These are phyloP conservation scores for Ischnus inquisitorius DNA, from an alignment of 2,888 invertebrate genomes.

Conservation along the genomic window DNA sequence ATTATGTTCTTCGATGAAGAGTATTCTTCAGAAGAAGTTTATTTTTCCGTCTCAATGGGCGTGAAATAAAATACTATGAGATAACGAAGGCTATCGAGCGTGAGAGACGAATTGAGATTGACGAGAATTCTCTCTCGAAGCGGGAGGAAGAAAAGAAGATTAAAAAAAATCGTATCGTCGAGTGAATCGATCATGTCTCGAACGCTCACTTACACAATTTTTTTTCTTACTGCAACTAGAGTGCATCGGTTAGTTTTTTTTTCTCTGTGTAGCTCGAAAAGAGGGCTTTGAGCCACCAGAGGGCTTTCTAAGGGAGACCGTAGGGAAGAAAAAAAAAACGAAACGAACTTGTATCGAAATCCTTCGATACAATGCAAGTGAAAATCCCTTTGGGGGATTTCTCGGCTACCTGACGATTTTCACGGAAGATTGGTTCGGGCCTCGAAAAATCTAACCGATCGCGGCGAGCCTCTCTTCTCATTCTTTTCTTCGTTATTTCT, in stretches of 20 bases:
- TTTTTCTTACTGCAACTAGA: neutral
- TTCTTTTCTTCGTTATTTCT: conserved; percentile 21
- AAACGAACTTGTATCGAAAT: conserved; percentile 55
- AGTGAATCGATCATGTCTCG: neutral
- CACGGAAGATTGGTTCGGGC: conserved; percentile 75
- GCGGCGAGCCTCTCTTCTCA: conserved; percentile 1
- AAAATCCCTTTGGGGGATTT: conserved; percentile 60
- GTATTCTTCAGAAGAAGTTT: too few species aligned
- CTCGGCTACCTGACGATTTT: conserved; percentile 82
- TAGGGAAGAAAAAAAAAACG: conserved; percentile 21
- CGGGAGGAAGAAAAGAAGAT: conserved; percentile 33
- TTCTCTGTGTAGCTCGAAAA: neutral
- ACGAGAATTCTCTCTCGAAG: conserved; percentile 47
- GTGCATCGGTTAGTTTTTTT: conserved; percentile 10
- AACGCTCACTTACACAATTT: neutral
- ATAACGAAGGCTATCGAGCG: conserved; percentile 56
- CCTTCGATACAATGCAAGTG: conserved; percentile 42
- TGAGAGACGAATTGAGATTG: conserved; percentile 31
- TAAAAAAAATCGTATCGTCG: conserved; percentile 12
- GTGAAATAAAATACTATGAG: too few species aligned
- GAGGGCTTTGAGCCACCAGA: neutral
- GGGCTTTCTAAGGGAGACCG: conserved; percentile 20
- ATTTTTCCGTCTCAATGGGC: too few species aligned
- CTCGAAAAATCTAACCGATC: conserved; percentile 51
- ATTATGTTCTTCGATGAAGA: too few species aligned